A percentile compares a stretch with the other conserved stretches of the same genome.
phyloP scores from a whole-genome alignment of 2,888 invertebrate genomes.

The Chloromyia formosa region DNA sequence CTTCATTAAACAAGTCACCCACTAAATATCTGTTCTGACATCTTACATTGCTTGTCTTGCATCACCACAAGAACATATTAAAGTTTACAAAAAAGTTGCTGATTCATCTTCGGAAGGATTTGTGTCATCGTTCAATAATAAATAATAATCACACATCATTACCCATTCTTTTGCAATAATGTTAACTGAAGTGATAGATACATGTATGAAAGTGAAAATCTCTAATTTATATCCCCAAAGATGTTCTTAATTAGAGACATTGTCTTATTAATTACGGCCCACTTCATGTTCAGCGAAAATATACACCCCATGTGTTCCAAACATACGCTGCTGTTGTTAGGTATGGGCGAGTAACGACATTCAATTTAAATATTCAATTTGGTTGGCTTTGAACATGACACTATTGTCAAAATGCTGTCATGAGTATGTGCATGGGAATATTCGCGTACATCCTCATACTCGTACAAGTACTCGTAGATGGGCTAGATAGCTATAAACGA shows the following conservation, averaged over 20 bases:
- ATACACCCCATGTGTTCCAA: conserved; percentile 12
- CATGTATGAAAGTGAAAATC: conserved; percentile 16
- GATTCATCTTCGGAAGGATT: background rate
- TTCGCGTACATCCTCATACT: too few species aligned
- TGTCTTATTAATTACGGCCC: conserved; percentile 39
- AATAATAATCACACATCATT: conserved; percentile 18
- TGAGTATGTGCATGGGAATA: too few species aligned
- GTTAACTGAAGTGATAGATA: conserved; percentile 7
- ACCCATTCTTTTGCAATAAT: background rate
- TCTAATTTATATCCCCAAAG: conserved; percentile 5
- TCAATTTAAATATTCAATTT: conserved; percentile 36
- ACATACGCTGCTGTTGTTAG: background rate
- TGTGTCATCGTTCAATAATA: background rate
- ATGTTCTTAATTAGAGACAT: conserved; percentile 38
- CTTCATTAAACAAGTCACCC: too few species aligned
- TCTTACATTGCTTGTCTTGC: too few species aligned
- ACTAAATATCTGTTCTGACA: too few species aligned
- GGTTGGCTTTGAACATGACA: conserved; percentile 29
- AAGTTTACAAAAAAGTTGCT: too few species aligned
- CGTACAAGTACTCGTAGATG: background rate
- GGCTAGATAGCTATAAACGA: background rate
- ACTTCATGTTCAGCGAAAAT: conserved; percentile 28
- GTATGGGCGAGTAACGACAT: conserved; percentile 1
- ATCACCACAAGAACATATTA: too few species aligned
- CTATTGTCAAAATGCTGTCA: background rate